Conservation (phyloP, 2,888 invertebrate species). For the Phrixothrix hirtus region DNA sequence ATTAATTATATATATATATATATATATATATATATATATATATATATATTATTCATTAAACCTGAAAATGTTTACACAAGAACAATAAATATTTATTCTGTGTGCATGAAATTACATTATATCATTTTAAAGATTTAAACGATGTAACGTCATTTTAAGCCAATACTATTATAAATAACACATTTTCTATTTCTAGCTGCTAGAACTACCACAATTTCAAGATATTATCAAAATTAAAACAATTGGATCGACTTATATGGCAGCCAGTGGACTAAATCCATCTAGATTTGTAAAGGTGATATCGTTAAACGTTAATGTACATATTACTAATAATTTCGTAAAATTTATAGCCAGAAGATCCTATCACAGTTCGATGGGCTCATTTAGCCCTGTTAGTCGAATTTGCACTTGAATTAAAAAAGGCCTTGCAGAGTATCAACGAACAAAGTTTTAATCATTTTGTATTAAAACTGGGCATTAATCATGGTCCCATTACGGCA, state of each 20-base stretch:
- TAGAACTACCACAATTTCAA: slow-evolving; percentile 83
- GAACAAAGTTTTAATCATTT: slow-evolving; percentile 96
- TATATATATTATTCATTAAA: too few species aligned
- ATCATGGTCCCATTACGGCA: slow-evolving; percentile 94
- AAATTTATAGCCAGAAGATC: slow-evolving; percentile 66
- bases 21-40: too few species aligned
- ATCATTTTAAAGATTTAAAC: too few species aligned
- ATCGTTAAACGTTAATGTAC: slow-evolving; percentile 4
- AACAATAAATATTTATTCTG: too few species aligned
- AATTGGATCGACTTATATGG: slow-evolving; percentile 94
- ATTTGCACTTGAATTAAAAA: slow-evolving; percentile 87
- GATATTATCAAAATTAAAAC: slow-evolving; percentile 95
- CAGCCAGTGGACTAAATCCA: slow-evolving; percentile 89
- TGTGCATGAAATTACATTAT: too few species aligned
- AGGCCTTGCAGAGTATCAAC: slow-evolving; percentile 88
- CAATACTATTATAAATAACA: background rate
- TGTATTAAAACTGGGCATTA: slow-evolving; percentile 90
- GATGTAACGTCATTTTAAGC: too few species aligned
- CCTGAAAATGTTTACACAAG: too few species aligned
- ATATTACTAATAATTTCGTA: background rate
- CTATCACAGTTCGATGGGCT: slow-evolving; percentile 76
- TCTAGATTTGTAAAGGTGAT: slow-evolving; percentile 63
- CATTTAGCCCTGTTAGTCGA: slow-evolving; percentile 85
- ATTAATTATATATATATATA: too few species aligned
- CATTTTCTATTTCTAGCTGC: slow-evolving; percentile 61